Base-by-base conservation (phyloP, 2,113 vertebrate species). In the Notarius quadriscutis region DNA sequence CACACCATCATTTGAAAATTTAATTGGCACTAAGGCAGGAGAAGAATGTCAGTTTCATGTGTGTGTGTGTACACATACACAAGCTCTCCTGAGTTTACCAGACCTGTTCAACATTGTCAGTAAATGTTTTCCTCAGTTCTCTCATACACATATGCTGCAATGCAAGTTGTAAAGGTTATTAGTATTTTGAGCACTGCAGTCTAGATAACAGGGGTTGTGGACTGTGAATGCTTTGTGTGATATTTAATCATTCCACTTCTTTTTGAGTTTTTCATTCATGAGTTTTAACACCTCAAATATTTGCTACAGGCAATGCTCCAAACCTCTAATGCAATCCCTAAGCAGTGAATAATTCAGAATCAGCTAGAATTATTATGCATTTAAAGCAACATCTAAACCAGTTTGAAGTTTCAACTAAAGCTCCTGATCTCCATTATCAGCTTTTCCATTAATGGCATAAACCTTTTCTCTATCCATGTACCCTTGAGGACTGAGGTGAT, bases 401-500 rank as follows among this genome's bases (percentile, higher is more conserved):
- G 53, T 53, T 78, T 30, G 55, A 25, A 50, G 81, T 83, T 67
- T 67, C 67, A 65, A 67, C 62, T 83, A 67, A 83, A 83, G 22
- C 81, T 60, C 18, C 55, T 60, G 55, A 12, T 83, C 41, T 34
- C 83, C 57, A 63, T 34, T 63, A 85, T 63, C 4, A 4, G 77
- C 69, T 75, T 88, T 72, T 58, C 55, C 48, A 7, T 74, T 77
- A 84, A 57, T 57, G 83, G 50, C 51, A 22, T 83, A 25, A 55
- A 18, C 17, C 18, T 34, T 22, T 17, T 51, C 63, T 63, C 65
- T 27, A 2, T 62, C 58, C 22, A 53, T 81, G 10, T 83, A 41
- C 81, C 22, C 83, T 87, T 55, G 22, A 72, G 62, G 79, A 85
- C 80, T 83, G 72, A 15, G 51, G 79, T 85, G 84, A 83, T 84